These are phyloP conservation scores for Drosophila saltans DNA, from an alignment of 1,140 invertebrate genomes.

Conservation along the genomic window DNA sequence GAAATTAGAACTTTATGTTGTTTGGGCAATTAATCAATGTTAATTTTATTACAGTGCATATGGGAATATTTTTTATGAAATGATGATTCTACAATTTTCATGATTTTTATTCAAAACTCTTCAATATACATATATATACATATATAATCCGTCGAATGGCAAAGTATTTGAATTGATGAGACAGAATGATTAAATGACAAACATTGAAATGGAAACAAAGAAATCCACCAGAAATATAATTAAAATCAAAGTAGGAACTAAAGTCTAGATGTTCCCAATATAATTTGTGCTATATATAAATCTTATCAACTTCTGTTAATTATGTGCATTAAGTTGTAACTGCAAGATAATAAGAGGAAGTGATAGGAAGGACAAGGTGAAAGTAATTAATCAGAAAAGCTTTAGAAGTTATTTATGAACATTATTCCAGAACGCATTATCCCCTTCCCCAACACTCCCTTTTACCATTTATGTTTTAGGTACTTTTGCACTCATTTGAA, in stretches of 20 bases:
- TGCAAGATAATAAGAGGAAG: neutral
- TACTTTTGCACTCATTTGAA: constrained; percentile 18
- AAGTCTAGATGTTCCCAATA: no score
- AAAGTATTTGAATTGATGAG: no score
- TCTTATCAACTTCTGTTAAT: neutral
- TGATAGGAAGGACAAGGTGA: neutral
- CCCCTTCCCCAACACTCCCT: no score
- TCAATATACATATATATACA: neutral
- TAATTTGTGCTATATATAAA: no score
- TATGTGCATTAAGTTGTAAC: no score
- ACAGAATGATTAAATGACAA: no score
- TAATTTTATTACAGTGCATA: constrained; percentile 6
- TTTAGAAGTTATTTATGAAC: constrained; percentile 58
- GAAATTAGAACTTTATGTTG: neutral
- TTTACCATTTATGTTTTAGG: neutral
- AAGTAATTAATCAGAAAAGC: constrained; percentile 46
- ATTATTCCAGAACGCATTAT: neutral
- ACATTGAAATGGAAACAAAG: no score
- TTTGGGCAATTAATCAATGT: constrained; percentile 16
- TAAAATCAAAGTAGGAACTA: neutral
- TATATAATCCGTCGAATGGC: no score
- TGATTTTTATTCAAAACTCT: neutral
- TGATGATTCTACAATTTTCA: constrained; percentile 5
- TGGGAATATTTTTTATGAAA: constrained; percentile 2
- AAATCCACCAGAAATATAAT: no score